phyloP scores from a whole-genome alignment of 2,888 invertebrate genomes.

The Hedychridium roseum region DNA sequence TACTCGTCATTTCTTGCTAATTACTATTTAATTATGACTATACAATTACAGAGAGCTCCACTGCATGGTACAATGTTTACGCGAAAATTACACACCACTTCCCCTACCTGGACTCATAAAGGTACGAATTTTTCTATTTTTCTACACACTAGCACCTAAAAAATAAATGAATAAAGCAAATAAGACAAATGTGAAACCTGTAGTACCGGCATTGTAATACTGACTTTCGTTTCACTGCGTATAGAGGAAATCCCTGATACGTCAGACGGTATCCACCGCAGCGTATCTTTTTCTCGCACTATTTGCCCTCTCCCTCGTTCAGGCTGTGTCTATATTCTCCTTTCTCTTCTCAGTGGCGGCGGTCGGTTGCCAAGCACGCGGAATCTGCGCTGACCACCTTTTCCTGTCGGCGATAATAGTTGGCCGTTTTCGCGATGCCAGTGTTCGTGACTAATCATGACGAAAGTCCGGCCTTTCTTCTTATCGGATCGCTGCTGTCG shows the following conservation, averaged over 20 bases:
- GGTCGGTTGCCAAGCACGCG: slow-evolving; percentile 31
- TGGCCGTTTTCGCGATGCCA: slow-evolving; percentile 20
- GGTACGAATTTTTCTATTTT: too few species aligned
- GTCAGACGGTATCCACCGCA: slow-evolving; percentile 29
- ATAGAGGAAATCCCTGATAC: slow-evolving; percentile 38
- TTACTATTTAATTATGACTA: background rate
- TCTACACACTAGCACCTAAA: too few species aligned
- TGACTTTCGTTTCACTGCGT: too few species aligned
- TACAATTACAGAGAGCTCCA: too few species aligned
- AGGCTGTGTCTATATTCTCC: background rate
- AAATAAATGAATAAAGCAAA: too few species aligned
- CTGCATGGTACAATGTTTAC: too few species aligned
- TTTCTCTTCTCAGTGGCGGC: slow-evolving; percentile 14
- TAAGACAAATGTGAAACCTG: too few species aligned
- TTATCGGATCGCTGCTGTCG: too few species aligned
- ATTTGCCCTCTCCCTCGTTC: background rate
- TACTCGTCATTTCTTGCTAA: background rate
- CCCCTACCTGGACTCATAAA: too few species aligned
- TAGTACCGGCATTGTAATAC: too few species aligned
- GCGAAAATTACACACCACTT: too few species aligned
- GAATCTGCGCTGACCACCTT: slow-evolving; percentile 38
- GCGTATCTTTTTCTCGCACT: background rate
- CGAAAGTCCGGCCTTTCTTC: slow-evolving; percentile 21
- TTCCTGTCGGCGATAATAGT: slow-evolving; percentile 24
- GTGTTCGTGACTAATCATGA: slow-evolving; percentile 28